Evolutionary conservation across 2,888 invertebrate species (phyloP).

Genomic region (Amiota communis): DNA sequence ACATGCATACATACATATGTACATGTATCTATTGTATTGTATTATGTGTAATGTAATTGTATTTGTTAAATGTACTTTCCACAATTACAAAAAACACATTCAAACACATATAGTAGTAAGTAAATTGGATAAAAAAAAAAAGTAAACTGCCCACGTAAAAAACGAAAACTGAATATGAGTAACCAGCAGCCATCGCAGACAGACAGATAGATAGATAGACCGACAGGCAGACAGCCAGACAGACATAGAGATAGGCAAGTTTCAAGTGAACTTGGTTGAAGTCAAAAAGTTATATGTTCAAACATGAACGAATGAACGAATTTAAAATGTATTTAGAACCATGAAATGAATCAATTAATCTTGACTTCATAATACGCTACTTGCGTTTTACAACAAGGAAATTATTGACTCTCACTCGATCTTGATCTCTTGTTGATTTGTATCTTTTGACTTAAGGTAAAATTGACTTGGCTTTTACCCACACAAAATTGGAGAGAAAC

Average conservation of each 20-base stretch:
- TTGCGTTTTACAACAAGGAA: not conserved
- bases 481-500: not conserved
- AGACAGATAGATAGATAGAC: constrained; percentile 7
- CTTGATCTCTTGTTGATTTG: too few species aligned
- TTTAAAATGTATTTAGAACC: not conserved
- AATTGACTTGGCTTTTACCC: not conserved
- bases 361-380: constrained; percentile 14
- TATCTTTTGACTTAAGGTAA: too few species aligned
- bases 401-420: too few species aligned
- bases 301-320: constrained; percentile 11
- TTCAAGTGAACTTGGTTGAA: constrained; percentile 39
- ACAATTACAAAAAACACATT: constrained; percentile 1
- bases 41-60: constrained; percentile 1
- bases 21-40: not conserved
- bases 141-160: constrained; percentile 23
- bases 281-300: constrained; percentile 35
- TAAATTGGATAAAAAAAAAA: not conserved
- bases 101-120: constrained; percentile 14
- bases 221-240: not conserved
- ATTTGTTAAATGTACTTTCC: constrained; percentile 21
- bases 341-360: constrained; percentile 30
- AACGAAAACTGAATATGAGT: not conserved
- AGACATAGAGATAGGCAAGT: constrained; percentile 28
- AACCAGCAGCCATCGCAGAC: not conserved
- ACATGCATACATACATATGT: not conserved